These are phyloP conservation scores for Brachyopa scutellaris DNA, from an alignment of 2,888 invertebrate genomes.

Conservation along the genomic window DNA sequence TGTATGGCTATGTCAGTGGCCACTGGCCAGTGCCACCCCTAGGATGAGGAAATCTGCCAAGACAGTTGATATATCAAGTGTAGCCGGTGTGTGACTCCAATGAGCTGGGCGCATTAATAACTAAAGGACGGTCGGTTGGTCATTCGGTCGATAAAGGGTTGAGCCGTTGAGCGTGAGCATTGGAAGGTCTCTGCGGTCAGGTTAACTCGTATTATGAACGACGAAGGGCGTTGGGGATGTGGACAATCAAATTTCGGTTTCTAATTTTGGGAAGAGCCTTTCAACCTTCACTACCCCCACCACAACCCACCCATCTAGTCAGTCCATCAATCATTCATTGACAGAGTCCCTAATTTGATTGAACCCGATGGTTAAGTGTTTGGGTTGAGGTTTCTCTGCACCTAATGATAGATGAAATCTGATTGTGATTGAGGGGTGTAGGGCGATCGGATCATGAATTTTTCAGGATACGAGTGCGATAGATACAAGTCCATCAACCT, in stretches of 20 bases:
- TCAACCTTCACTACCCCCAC: not conserved
- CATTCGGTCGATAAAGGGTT: conserved; percentile 64
- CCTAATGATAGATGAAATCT: conserved; percentile 53
- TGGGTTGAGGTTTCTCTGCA: conserved; percentile 28
- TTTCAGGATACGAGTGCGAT: conserved; percentile 27
- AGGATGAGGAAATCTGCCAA: conserved; percentile 66
- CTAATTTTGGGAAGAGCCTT: conserved; percentile 34
- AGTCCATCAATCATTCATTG: conserved; percentile 65
- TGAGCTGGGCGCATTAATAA: conserved; percentile 57
- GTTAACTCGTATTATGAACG: conserved; percentile 38
- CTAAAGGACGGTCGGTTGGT: conserved; percentile 4
- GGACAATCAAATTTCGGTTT: conserved; percentile 40
- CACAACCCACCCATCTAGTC: conserved; percentile 9
- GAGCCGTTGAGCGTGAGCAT: not conserved
- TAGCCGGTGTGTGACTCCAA: conserved; percentile 24
- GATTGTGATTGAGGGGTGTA: conserved; percentile 46
- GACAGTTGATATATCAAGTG: conserved; percentile 54
- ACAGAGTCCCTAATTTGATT: conserved; percentile 66
- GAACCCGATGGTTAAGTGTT: conserved; percentile 35
- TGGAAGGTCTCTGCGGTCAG: conserved; percentile 50
- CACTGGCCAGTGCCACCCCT: conserved; percentile 37
- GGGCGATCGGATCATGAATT: conserved; percentile 45
- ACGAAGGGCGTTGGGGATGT: conserved; percentile 5
- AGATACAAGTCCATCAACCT: not conserved
- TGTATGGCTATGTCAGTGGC: no score